phyloP scores from a whole-genome alignment of 2,888 invertebrate species.

The Diogma glabrata region DNA sequence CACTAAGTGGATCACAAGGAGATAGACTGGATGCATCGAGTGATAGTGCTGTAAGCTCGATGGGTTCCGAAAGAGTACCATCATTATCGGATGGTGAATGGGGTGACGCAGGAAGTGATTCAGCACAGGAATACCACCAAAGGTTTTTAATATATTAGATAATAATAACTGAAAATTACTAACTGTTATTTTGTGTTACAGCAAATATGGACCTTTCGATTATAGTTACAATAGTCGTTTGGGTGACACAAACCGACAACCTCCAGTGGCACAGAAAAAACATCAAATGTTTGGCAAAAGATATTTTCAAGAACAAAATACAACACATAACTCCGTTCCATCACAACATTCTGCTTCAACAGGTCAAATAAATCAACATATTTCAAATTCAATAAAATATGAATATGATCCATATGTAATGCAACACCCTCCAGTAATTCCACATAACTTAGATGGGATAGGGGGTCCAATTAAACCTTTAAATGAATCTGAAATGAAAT shows the following conservation, averaged over 20 bases:
- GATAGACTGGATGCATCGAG: conserved; percentile 76
- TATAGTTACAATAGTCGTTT: conserved; percentile 50
- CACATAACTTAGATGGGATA: conserved; percentile 24
- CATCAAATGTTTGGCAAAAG: conserved; percentile 87
- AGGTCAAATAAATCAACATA: conserved; percentile 21
- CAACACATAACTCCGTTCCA: conserved; percentile 13
- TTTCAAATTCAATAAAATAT: conserved; percentile 41
- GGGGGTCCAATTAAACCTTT: conserved; percentile 25
- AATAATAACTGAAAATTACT: too few relatives aligned
- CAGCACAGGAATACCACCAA: conserved; percentile 65
- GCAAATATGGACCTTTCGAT: conserved; percentile 59
- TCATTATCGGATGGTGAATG: conserved; percentile 82
- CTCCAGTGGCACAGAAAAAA: conserved; percentile 73
- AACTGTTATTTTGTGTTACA: too few relatives aligned
- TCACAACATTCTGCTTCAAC: conserved; percentile 16
- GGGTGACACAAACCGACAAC: conserved; percentile 43
- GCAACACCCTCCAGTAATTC: conserved; percentile 29
- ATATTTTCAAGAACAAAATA: conserved; percentile 55
- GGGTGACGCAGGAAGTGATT: conserved; percentile 80
- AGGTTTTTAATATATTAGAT: too few relatives aligned
- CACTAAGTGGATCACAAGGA: conserved; percentile 25
- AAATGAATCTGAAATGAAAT: conserved; percentile 47
- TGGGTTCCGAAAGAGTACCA: conserved; percentile 83
- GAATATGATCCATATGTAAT: conserved; percentile 41
- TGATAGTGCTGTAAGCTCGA: conserved; percentile 85